Percentiles rank a stretch among this genome's conserved stretches.
Evolutionary conservation across 2,888 invertebrate genomes (phyloP).

Genomic region (Ichneumon xanthorius): DNA sequence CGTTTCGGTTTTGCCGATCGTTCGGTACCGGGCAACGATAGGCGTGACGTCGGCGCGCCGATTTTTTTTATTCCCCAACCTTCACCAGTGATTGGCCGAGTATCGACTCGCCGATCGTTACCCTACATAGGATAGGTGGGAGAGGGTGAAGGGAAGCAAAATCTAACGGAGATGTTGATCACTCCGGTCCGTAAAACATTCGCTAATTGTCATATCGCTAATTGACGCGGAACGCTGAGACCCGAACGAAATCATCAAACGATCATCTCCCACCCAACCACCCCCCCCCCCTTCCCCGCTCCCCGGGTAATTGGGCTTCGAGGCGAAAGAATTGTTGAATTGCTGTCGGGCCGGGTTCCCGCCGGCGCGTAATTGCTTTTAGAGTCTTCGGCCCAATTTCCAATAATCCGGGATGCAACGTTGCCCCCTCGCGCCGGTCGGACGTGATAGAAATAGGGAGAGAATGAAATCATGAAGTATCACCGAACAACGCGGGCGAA

Average conservation of each 20-base stretch:
- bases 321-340: conserved; percentile 36
- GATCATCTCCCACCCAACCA: conserved; percentile 42
- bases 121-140: too few relatives aligned
- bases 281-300: background rate
- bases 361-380: conserved; percentile 58
- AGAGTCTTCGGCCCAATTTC: conserved; percentile 66
- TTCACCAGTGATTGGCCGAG: too few relatives aligned
- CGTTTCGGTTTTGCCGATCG: too few relatives aligned
- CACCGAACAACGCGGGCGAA: conserved; percentile 14
- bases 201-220: conserved; percentile 34
- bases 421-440: conserved; percentile 22
- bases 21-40: too few relatives aligned
- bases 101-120: too few relatives aligned
- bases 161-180: background rate
- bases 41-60: too few relatives aligned
- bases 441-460: conserved; percentile 17
- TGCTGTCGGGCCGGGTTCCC: conserved; percentile 32
- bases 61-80: too few relatives aligned
- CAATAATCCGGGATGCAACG: conserved; percentile 64
- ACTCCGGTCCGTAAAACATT: background rate
- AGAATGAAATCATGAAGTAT: conserved; percentile 38
- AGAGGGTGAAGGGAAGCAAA: background rate
- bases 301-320: conserved; percentile 36
- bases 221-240: conserved; percentile 20
- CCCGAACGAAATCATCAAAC: conserved; percentile 48